These are phyloP conservation scores for Danio choprae DNA, from an alignment of 2,797 vertebrate genomes.

Conservation along the genomic window DNA sequence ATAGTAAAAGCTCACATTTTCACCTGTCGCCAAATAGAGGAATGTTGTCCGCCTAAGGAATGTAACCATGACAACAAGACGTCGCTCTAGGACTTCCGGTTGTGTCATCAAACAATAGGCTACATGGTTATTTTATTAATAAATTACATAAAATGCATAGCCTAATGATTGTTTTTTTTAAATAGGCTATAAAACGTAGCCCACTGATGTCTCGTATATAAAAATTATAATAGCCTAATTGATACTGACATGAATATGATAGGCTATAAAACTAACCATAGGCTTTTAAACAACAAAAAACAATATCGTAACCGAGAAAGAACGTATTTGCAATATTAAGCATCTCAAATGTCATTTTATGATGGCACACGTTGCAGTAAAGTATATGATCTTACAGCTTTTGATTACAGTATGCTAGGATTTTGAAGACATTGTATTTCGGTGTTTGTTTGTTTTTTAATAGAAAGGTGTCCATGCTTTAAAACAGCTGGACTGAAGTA, in stretches of 20 bases:
- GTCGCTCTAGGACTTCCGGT: neutral
- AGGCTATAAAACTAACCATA: neutral
- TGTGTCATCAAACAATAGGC: neutral
- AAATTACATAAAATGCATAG: neutral
- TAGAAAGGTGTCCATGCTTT: neutral
- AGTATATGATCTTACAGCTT: neutral
- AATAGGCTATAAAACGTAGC: no score
- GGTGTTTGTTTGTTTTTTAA: no score
- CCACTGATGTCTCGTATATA: no score
- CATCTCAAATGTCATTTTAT: neutral
- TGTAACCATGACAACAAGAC: neutral
- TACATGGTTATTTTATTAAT: no score
- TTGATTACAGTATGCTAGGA: neutral
- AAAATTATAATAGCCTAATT: no score
- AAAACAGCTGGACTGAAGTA: neutral
- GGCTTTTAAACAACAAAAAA: neutral
- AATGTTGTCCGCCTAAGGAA: neutral
- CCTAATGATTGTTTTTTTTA: no score
- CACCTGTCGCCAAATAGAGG: neutral
- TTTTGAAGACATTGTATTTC: neutral
- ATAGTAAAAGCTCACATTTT: neutral
- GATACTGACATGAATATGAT: neutral
- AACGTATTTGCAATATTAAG: neutral
- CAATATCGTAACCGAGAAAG: neutral
- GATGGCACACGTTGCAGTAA: neutral